Base-by-base conservation (phyloP, 2,888 invertebrate species). In the Alitta virens region DNA sequence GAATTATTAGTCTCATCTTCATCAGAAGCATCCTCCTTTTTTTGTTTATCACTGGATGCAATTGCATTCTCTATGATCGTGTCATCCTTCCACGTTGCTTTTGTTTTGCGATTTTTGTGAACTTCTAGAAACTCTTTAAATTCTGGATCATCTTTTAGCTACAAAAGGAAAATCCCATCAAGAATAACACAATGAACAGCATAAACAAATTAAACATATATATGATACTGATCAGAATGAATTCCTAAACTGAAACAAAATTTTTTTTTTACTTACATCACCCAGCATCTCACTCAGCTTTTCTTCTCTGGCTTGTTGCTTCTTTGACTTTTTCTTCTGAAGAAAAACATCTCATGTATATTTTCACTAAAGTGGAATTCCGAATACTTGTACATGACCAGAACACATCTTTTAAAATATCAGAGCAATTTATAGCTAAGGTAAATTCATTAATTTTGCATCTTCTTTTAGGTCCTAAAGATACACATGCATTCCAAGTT, bases 101-200 rank as follows among this genome's bases (percentile, higher is more conserved):
- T 78, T 1, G 58, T 66, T 5, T 65, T 53, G 7, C 68, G 61
- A 64, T 86, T 87, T 53, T 88, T 85, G 80, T 94, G 93, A n/a
- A 89, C 88, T 81, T 91, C 88, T 79, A 96, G 85, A 79, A 94
- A 97, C 80, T 96, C 94, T 66, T 87, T 85, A 84, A 97, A 96
- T 55, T 91, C 84, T 26, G 93, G 91, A 84, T 96, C 94, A 83
- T 91, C 88, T 65, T 77, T 75, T 21, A 79, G 63, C 76, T 78
- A 64, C 21, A 14, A 16, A 9, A 24, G 7, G 56, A 69, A 54
- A 40, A n/a, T n/a, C n/a, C n/a, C n/a, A n/a, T n/a, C n/a, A n/a
- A n/a, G n/a, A n/a, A n/a, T n/a, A 61, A 56, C 27, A n/a, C 46
- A 46, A 12, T n/a, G 21, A 46, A 5, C 5, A 18, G 21, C 5